phyloP scores from a whole-genome alignment of 2,888 invertebrate species.

The Eupithecia exiguata region DNA sequence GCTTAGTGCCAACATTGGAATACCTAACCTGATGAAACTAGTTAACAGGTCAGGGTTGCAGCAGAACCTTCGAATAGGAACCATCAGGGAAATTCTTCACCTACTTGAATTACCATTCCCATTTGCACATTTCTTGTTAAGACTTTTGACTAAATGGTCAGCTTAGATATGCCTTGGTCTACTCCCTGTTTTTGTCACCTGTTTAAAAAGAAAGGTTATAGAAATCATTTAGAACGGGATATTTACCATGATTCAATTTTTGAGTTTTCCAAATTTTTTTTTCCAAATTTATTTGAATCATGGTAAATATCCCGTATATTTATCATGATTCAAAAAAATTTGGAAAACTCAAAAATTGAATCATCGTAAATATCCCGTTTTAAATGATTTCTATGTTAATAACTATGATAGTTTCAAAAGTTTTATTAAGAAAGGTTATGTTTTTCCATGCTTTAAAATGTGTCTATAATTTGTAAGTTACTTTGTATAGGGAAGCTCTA shows the following conservation, averaged over 20 bases:
- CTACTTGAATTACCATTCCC: neutral
- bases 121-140: no score
- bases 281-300: no score
- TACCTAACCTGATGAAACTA: conserved; percentile 31
- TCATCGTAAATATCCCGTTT: no score
- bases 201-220: no score
- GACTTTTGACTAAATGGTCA: neutral
- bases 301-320: no score
- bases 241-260: no score
- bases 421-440: neutral
- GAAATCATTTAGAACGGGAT: no score
- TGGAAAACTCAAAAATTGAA: no score
- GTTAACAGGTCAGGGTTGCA: conserved; percentile 41
- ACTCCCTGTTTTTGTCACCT: neutral
- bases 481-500: neutral
- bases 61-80: conserved; percentile 23
- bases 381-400: no score
- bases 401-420: no score
- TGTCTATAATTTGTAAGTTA: neutral
- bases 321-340: no score
- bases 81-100: conserved; percentile 9
- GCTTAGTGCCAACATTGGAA: conserved; percentile 32
- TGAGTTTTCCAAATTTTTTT: no score
- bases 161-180: neutral
- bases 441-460: neutral